These are phyloP conservation scores for Dynastes tityus DNA, from an alignment of 2,888 invertebrate species.

Conservation along the genomic window DNA sequence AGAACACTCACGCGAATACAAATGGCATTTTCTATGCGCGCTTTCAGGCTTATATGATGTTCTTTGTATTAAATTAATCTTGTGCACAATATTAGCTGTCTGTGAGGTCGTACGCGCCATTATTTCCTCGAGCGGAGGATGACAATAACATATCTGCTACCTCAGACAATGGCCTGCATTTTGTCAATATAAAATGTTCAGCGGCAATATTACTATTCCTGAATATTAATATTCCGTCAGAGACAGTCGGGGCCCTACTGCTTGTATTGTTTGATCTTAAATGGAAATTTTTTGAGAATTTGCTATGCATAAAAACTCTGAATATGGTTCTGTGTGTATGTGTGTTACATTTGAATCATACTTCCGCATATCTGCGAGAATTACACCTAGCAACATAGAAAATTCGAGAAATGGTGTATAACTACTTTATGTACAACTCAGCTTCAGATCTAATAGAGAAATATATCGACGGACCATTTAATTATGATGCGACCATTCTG, in stretches of 20 bases:
- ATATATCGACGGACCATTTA: too few relatives aligned
- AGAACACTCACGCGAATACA: slow-evolving; percentile 54
- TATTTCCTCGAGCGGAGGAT: slow-evolving; percentile 61
- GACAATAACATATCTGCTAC: slow-evolving; percentile 65
- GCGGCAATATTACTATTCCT: slow-evolving; percentile 50
- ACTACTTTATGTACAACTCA: too few relatives aligned
- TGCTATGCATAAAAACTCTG: not conserved
- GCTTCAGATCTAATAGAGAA: too few relatives aligned
- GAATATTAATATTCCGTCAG: slow-evolving; percentile 48
- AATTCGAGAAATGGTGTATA: too few relatives aligned
- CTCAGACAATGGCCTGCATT: slow-evolving; percentile 65
- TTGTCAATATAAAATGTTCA: slow-evolving; percentile 66
- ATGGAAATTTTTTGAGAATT: slow-evolving; percentile 22
- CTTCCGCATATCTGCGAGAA: too few relatives aligned
- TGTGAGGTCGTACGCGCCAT: slow-evolving; percentile 60
- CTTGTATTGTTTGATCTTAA: slow-evolving; percentile 34
- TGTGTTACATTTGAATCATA: too few relatives aligned
- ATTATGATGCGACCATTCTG: too few relatives aligned
- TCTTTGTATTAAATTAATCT: slow-evolving; percentile 64
- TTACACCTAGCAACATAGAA: too few relatives aligned
- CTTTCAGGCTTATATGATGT: slow-evolving; percentile 57
- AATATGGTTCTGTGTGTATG: not conserved
- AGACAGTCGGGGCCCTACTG: slow-evolving; percentile 12
- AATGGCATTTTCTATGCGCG: slow-evolving; percentile 56
- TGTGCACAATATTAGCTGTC: slow-evolving; percentile 63